Evolutionary conservation across 2,113 vertebrate species (phyloP), one percentile per base, ranked within the genome.

Genomic region (Microtus richardsoni): DNA sequence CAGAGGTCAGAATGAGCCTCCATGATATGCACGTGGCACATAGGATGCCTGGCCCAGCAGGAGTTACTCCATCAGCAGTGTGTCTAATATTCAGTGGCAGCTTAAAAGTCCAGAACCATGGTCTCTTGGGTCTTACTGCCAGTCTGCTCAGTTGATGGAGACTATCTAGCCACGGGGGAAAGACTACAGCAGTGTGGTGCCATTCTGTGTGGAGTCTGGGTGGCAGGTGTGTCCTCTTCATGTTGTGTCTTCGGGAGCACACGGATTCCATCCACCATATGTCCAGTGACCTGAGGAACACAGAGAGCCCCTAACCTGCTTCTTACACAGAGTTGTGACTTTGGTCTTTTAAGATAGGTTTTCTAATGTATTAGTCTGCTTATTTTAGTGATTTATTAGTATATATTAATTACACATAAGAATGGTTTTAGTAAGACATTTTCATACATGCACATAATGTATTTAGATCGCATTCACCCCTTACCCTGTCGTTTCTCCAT

Each of bases 331-430:
- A 44, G 82, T 47, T 62, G 24, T 91, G 83, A 68, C 73, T 80
- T 80, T 83, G 58, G 13, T 88, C 44, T 88, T 93, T 84, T 91
- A 3, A 68, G 92, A 80, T 49, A 66, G 49, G 21, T 26, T 82
- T n/a, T 54, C 49, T 54, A 54, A 58, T n/a, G 78, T 79, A 79
- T 30, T 36, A 12, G 33, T 11, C 33, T n/a, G 77, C 33, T 54
- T 79, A 12, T 54, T 30, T n/a, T 60, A 82, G 39, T 26, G n/a
- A 41, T 60, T 60, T 60, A 62, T 62, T 26, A 41, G n/a, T 82
- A 58, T 39, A 39, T 0, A 60, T 26, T 62, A 62, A 41, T 39
- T 80, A 26, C 14, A 80, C 22, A 62, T 62, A 62, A 39, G 10
- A 60, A 28, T 60, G 36, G 54, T 41, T 83, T 83, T n/a, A 83